A percentile compares a stretch with the other conserved stretches of the same genome.
Conservation (phyloP, 2,888 invertebrate species). For the Parascotia fuliginaria region DNA sequence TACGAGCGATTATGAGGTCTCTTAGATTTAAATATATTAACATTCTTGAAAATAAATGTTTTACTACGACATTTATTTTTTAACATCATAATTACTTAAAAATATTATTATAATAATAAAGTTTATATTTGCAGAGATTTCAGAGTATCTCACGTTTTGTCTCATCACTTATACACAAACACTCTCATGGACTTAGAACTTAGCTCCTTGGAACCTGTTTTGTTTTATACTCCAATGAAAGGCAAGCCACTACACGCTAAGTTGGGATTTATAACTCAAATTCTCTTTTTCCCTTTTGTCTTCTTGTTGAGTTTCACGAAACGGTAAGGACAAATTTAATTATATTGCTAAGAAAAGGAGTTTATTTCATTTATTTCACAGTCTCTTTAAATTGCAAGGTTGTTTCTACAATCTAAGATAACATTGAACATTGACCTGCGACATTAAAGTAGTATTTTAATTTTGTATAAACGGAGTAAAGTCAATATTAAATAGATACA, state of each 20-base stretch:
- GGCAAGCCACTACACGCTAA: slow-evolving; percentile 73
- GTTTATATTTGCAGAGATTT: slow-evolving; percentile 87
- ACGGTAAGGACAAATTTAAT: slow-evolving; percentile 27
- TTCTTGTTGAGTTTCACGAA: slow-evolving; percentile 64
- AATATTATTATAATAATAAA: too few species aligned
- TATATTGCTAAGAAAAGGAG: neutral
- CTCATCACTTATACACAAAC: slow-evolving; percentile 93
- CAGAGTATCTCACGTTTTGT: slow-evolving; percentile 90
- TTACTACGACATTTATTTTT: too few species aligned
- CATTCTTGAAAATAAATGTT: too few species aligned
- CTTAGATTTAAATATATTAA: too few species aligned
- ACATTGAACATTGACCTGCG: too few species aligned
- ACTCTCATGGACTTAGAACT: slow-evolving; percentile 91
- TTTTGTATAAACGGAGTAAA: too few species aligned
- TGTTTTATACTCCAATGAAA: slow-evolving; percentile 89
- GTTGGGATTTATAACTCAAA: slow-evolving; percentile 81
- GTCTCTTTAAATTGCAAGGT: neutral
- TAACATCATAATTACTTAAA: too few species aligned
- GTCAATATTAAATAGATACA: too few species aligned
- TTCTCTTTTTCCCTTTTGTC: slow-evolving; percentile 64
- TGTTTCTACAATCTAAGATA: neutral
- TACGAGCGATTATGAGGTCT: too few species aligned
- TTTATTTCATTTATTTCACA: neutral
- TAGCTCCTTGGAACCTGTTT: slow-evolving; percentile 88
- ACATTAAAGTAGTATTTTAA: too few species aligned